Base-by-base conservation (phyloP, 2,888 invertebrate species). In the Pyrrhia umbra region DNA sequence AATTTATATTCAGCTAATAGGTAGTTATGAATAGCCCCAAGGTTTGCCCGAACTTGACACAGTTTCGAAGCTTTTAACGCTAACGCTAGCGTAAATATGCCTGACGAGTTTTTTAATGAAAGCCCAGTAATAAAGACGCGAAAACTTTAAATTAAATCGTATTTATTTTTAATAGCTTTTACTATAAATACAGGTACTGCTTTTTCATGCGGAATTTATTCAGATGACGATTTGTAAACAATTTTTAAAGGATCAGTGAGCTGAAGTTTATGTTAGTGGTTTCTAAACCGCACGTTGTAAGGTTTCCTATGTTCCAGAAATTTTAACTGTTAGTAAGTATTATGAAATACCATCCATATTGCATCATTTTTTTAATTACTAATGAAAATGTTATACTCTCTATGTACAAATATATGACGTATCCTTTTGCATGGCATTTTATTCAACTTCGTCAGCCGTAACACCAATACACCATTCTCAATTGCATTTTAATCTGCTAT, bases 41-140 rank as follows among this genome's bases (percentile, higher is more conserved):
- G 73, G 45, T 60, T 52, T 47, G 52, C 42, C 23, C 45, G 40
- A 77, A 71, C 75, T 71, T 78, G 78, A 80, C 78, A 80, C 49
- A 62, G 60, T 66, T 80, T 56, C 55, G 30, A 45, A 58, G 68
- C 59, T 80, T 79, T 77, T 63, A 63, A 58, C 47, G 42, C 57
- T 59, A 68, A 62, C 43, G 62, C 43, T 55, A 59, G 58, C 62
- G 50, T 61, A 52, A 55, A 55, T 23, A 34, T 45, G 57, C 43
- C 2, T 45, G 63, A 60, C 57, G 60, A 58, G 60, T 49, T 64
- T 64, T 61, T 58, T 57, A 52, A 70, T 75, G 60, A 63, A 64
- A 64, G 56, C 67, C n/a, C 27, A 51, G 58, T 63, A 42, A 54
- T 43, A 46, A 23, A 56, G 21, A 37, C 21, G 23, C 9, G 49